Conservation (phyloP, 2,888 invertebrate species). For the Corythucha ciliata region DNA sequence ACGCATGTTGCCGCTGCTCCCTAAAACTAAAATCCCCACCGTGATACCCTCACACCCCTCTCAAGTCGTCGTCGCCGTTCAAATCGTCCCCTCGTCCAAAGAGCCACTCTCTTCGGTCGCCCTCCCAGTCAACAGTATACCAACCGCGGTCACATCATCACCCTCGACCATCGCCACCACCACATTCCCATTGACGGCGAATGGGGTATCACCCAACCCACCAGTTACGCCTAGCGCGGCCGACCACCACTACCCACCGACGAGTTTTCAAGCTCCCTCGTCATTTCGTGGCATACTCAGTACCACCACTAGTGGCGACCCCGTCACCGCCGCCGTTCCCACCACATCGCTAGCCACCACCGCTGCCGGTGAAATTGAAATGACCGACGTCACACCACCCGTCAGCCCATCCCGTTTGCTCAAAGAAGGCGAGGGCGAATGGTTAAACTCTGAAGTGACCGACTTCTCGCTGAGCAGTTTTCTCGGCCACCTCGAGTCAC, state of each 20-base stretch:
- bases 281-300: conserved; percentile 11
- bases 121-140: neutral
- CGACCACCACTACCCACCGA: neutral
- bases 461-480: conserved; percentile 83
- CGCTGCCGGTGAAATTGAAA: conserved; percentile 11
- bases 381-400: conserved; percentile 38
- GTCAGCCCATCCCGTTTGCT: conserved; percentile 57
- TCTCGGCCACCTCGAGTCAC: conserved; percentile 69
- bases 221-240: neutral
- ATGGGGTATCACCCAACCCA: too few species aligned
- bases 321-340: neutral
- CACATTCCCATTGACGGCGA: neutral
- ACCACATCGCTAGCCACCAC: conserved; percentile 12
- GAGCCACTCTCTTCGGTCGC: neutral
- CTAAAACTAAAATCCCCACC: conserved; percentile 40
- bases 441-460: conserved; percentile 56
- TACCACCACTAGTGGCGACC: neutral
- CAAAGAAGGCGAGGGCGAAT: conserved; percentile 56
- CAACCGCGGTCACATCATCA: neutral
- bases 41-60: conserved; percentile 17
- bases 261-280: neutral
- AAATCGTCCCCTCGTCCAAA: conserved; percentile 5
- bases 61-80: conserved; percentile 10
- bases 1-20: conserved; percentile 59
- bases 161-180: neutral